Evolutionary conservation across 2,888 invertebrate genomes (phyloP).

Genomic region (Polydrusus cervinus): DNA sequence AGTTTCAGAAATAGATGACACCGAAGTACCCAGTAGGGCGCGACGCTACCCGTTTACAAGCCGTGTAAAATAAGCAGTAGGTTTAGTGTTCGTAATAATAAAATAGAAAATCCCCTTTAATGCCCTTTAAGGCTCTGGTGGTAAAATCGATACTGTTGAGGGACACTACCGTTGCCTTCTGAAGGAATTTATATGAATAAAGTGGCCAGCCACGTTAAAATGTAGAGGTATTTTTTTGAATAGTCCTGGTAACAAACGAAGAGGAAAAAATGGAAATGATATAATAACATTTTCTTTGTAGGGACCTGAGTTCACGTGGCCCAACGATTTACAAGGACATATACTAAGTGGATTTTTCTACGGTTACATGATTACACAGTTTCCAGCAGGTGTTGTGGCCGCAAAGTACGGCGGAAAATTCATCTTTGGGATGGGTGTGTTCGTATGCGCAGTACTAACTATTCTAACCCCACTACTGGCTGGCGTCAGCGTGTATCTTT

Average conservation of each 20-base stretch:
- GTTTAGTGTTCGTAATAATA: too few relatives aligned
- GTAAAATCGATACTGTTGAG: too few relatives aligned
- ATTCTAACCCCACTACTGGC: slow-evolving; percentile 86
- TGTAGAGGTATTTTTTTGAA: background rate
- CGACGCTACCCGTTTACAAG: too few relatives aligned
- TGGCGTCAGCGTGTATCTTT: slow-evolving; percentile 78
- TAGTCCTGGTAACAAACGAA: slow-evolving; percentile 54
- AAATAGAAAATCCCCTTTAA: too few relatives aligned
- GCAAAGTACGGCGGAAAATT: slow-evolving; percentile 89
- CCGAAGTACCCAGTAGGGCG: too few relatives aligned
- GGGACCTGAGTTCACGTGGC: slow-evolving; percentile 82
- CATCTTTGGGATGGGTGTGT: slow-evolving; percentile 86
- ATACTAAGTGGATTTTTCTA: slow-evolving; percentile 92
- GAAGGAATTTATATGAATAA: too few relatives aligned
- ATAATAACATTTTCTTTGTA: slow-evolving; percentile 37
- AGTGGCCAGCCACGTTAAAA: too few relatives aligned
- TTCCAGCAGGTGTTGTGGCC: slow-evolving; percentile 88
- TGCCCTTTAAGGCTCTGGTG: too few relatives aligned
- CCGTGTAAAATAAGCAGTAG: too few relatives aligned
- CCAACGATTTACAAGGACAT: slow-evolving; percentile 82
- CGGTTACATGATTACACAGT: slow-evolving; percentile 88
- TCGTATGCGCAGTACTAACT: slow-evolving; percentile 84
- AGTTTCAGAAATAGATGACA: too few relatives aligned
- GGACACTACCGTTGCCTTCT: too few relatives aligned
- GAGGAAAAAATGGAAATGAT: slow-evolving; percentile 72